Conservation (phyloP, 2,888 invertebrate species). For the Platycheirus rosarum region DNA sequence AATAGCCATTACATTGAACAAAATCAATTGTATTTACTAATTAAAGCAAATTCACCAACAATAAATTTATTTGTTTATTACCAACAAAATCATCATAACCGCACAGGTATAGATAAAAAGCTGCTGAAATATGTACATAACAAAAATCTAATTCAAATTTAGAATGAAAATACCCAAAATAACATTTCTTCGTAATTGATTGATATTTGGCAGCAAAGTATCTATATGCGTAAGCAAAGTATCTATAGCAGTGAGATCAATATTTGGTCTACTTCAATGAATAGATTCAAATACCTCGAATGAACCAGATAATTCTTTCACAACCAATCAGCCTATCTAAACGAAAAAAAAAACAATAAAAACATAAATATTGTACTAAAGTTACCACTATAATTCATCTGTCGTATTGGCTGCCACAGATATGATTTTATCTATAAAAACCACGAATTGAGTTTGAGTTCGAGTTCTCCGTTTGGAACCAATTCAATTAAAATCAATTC, state of each 20-base stretch:
- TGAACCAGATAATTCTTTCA: background rate
- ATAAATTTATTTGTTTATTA: constrained; percentile 28
- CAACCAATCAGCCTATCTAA: background rate
- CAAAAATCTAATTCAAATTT: too few relatives aligned
- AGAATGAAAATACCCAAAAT: too few relatives aligned
- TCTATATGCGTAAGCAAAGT: too few relatives aligned
- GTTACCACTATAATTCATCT: constrained; percentile 7
- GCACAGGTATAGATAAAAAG: too few relatives aligned
- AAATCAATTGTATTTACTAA: constrained; percentile 28
- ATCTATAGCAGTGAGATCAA: constrained; percentile 1
- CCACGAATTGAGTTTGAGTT: constrained; percentile 45
- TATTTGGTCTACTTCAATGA: constrained; percentile 15
- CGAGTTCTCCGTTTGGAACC: constrained; percentile 4
- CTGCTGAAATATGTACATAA: too few relatives aligned
- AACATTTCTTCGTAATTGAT: too few relatives aligned
- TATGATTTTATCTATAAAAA: constrained; percentile 36
- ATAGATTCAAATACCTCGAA: background rate
- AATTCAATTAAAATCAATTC: constrained; percentile 54
- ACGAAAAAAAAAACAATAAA: constrained; percentile 3
- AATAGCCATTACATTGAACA: too few relatives aligned
- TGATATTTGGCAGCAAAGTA: too few relatives aligned
- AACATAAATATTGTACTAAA: constrained; percentile 10
- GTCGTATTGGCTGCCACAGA: background rate
- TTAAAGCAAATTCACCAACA: constrained; percentile 14
- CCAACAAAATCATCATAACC: background rate